A percentile compares a stretch with the other conserved stretches of the same genome.
phyloP scores from a whole-genome alignment of 2,888 invertebrate genomes.

The Monopis laevigella region DNA sequence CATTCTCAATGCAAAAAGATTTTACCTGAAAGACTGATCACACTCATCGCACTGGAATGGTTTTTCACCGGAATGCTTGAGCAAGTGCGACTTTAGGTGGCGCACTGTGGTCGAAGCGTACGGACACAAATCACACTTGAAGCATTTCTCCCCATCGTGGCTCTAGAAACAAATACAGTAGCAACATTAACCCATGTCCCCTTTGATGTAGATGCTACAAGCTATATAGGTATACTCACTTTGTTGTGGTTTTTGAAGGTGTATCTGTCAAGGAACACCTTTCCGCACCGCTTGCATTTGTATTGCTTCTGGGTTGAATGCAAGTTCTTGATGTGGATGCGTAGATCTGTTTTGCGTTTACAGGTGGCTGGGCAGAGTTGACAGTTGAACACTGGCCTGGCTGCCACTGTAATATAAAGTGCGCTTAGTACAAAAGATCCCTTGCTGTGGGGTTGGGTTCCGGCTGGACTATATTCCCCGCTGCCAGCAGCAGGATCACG shows the following conservation, averaged over 20 bases:
- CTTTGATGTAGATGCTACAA: no score
- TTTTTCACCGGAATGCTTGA: conserved; percentile 95
- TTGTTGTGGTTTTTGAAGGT: conserved; percentile 75
- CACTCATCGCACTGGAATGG: conserved; percentile 91
- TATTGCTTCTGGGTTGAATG: conserved; percentile 93
- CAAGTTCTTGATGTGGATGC: conserved; percentile 95
- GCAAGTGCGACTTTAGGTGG: conserved; percentile 93
- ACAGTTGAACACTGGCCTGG: conserved; percentile 93
- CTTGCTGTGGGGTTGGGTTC: no score
- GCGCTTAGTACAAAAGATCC: no score
- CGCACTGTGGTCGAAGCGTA: conserved; percentile 94
- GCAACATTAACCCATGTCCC: no score
- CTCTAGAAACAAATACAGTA: conserved; percentile 76
- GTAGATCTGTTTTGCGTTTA: conserved; percentile 94
- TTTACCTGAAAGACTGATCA: conserved; percentile 76
- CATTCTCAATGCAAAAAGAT: no score
- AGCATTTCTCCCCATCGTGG: conserved; percentile 97
- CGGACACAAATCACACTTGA: conserved; percentile 91
- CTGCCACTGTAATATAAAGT: conserved; percentile 31
- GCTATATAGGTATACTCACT: no score
- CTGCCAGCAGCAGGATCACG: no score
- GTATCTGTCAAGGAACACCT: conserved; percentile 90
- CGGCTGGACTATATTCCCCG: no score
- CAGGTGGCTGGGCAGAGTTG: conserved; percentile 96
- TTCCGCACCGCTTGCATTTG: conserved; percentile 92